These are phyloP conservation scores for Cheilinus undulatus DNA, from an alignment of 2,113 vertebrate species.

Conservation along the genomic window DNA sequence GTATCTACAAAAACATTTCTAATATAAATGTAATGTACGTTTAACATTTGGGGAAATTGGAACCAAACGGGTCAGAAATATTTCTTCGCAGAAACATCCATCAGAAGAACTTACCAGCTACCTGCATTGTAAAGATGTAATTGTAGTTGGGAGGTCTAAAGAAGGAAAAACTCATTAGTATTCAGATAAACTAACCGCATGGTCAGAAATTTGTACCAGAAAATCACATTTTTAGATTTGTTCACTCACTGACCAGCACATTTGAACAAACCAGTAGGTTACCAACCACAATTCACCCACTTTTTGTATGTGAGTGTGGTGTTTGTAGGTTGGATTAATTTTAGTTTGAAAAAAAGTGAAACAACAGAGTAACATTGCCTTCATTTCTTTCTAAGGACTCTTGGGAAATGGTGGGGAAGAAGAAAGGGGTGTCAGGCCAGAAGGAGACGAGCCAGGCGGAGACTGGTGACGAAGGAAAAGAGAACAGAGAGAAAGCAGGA, in stretches of 20 bases:
- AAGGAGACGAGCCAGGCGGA: conserved; percentile 92
- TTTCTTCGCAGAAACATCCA: not conserved
- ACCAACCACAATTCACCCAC: too few relatives aligned
- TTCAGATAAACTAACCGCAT: not conserved
- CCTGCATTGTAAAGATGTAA: conserved; percentile 9
- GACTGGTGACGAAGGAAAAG: conserved; percentile 92
- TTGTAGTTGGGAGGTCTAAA: not conserved
- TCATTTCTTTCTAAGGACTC: conserved; percentile 86
- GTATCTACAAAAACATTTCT: not conserved
- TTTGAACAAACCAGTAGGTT: too few relatives aligned
- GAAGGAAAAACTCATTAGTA: too few relatives aligned
- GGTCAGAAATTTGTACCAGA: not conserved
- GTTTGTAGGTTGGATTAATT: too few relatives aligned
- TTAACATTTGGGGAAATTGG: not conserved
- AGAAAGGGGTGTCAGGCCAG: conserved; percentile 95
- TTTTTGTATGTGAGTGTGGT: not conserved
- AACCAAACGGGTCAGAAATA: not conserved
- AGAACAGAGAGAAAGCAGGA: conserved; percentile 89
- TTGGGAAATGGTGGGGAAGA: conserved; percentile 99
- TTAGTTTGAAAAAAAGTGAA: not conserved
- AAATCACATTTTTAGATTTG: too few relatives aligned
- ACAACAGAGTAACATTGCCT: conserved; percentile 5
- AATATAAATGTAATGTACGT: not conserved
- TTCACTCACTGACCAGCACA: too few relatives aligned
- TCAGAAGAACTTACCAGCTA: conserved; percentile 4